Base-by-base conservation (phyloP, 1,140 invertebrate genomes). In the Propsilocerus akamusi region DNA sequence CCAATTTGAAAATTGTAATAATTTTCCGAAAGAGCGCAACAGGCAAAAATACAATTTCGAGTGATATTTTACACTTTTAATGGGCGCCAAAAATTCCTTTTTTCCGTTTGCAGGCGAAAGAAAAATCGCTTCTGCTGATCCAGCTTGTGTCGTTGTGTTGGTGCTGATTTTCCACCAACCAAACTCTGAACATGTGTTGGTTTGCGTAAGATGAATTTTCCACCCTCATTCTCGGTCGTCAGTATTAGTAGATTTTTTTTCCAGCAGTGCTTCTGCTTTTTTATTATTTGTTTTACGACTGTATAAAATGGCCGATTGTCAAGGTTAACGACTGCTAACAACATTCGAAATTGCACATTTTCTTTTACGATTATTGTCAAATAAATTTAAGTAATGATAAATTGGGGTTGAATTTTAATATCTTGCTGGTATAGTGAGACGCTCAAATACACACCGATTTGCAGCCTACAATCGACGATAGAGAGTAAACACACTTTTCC, bases 271-370 rank as follows among this genome's bases (percentile, higher is more conserved):
- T n/a, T 20, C 34, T 41, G 34, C 22, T 41, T 14, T 41, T 41
- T 41, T 41, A 41, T 41, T 41, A 41, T 41, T 41, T 41, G 41
- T 51, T 49, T 51, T 51, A 51, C 49, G 49, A 47, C 49, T 51
- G 26, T 50, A 23, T 51, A 51, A 51, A 51, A 51, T 51, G 49
- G 49, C 41, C 49, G 49, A 51, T 26, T 46, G 49, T 51, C 49
- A 51, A 51, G 49, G 49, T 51, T 51, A 51, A 51, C 49, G 49
- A 46, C 41, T 14, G 22, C 34, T 41, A 14, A 41, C 14, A 41
- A 41, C 34, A 41, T 41, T 25, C 28, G 47, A 51, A 26, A 49
- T 20, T 28, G 20, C 28, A 32, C 25, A 47, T 47, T 47, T 20
- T 25, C n/a, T 47, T 47, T 25, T 25, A 47, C 22, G 46, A 47